Evolutionary conservation across 2,888 invertebrate species (phyloP).

Genomic region (Acanthosoma haemorrhoidale): DNA sequence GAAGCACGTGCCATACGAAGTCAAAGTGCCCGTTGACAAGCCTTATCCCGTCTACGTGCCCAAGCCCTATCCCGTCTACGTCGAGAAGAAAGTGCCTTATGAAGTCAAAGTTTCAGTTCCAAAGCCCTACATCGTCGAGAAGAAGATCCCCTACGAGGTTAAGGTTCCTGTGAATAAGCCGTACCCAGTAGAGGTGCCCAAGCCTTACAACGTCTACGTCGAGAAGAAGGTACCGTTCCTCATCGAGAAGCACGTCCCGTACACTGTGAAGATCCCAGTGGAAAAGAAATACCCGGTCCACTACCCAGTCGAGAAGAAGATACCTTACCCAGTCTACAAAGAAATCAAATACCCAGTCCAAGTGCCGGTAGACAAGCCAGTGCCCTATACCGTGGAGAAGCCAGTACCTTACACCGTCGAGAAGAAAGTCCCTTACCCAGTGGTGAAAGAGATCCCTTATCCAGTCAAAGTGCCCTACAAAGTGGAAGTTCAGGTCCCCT

Average conservation of each 20-base stretch:
- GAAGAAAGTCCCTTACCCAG: slow-evolving; percentile 33
- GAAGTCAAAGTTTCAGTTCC: slow-evolving; percentile 61
- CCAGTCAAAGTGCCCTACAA: slow-evolving; percentile 25
- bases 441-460: slow-evolving; percentile 29
- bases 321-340: slow-evolving; percentile 36
- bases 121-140: slow-evolving; percentile 65
- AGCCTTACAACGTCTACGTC: slow-evolving; percentile 67
- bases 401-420: slow-evolving; percentile 34
- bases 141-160: slow-evolving; percentile 33
- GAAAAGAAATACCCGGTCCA: slow-evolving; percentile 36
- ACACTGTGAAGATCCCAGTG: slow-evolving; percentile 39
- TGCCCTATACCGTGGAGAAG: slow-evolving; percentile 30
- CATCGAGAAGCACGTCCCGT: slow-evolving; percentile 52
- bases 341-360: slow-evolving; percentile 50
- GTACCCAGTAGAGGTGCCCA: slow-evolving; percentile 34
- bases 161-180: slow-evolving; percentile 34
- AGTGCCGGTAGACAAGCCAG: slow-evolving; percentile 49
- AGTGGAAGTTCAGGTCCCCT: slow-evolving; percentile 15
- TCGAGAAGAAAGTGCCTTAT: slow-evolving; percentile 53
- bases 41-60: slow-evolving; percentile 67
- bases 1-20: slow-evolving; percentile 63
- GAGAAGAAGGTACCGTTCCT: slow-evolving; percentile 57
- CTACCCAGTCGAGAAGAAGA: slow-evolving; percentile 34
- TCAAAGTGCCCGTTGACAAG: slow-evolving; percentile 52
- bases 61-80: slow-evolving; percentile 62